Evolutionary conservation across 2,797 vertebrate species (phyloP).

Genomic region (Sebastes baramenuke): DNA sequence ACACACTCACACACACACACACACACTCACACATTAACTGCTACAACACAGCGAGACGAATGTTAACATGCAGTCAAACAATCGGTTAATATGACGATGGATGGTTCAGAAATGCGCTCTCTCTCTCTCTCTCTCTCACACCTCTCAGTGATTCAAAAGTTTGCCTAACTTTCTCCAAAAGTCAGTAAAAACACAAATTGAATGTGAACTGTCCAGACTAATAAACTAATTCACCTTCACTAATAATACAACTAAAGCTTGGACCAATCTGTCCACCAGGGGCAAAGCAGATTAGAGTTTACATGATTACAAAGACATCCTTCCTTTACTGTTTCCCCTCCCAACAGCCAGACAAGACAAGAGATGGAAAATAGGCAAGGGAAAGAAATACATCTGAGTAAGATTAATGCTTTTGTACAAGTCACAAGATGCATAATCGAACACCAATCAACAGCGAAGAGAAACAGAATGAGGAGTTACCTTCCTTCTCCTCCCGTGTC

Average conservation of each 20-base stretch:
- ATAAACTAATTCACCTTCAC: neutral
- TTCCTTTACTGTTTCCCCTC: neutral
- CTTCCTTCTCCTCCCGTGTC: fast-evolving
- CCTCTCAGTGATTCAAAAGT: neutral
- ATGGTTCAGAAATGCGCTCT: neutral
- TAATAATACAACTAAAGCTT: neutral
- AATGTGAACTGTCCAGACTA: neutral
- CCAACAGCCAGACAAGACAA: neutral
- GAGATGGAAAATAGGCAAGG: neutral
- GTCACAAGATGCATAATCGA: neutral
- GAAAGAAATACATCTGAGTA: neutral
- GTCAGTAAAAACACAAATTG: neutral
- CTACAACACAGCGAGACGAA: neutral
- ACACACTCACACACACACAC: conserved; percentile 2
- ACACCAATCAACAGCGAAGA: neutral
- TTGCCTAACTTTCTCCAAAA: neutral
- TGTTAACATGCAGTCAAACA: conserved; percentile 20
- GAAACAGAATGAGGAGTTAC: neutral
- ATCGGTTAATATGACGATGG: neutral
- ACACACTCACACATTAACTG: conserved; percentile 7
- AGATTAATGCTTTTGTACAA: neutral
- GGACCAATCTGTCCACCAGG: neutral
- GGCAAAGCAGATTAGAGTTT: neutral
- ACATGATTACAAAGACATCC: neutral
- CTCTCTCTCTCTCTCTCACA: too few species aligned